These are phyloP conservation scores for Notodonta dromedarius DNA, from an alignment of 2,888 invertebrate species.

Conservation along the genomic window DNA sequence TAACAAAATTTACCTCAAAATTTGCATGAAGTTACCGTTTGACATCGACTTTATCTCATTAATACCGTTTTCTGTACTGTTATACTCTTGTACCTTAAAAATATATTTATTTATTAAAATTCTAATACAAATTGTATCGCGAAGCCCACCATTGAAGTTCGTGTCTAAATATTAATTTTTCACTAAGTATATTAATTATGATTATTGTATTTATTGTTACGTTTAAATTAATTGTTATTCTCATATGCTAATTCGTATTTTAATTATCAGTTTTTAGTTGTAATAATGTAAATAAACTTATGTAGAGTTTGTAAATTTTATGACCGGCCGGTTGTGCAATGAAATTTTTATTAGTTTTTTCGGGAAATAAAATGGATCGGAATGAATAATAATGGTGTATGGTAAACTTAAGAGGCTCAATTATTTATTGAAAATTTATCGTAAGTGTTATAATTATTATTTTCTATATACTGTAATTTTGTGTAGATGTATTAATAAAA, in stretches of 20 bases:
- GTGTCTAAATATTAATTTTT: conserved; percentile 30
- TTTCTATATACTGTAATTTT: conserved; percentile 15
- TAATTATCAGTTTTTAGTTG: conserved; percentile 31
- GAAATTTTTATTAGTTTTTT: conserved; percentile 56
- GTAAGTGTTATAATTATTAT: conserved; percentile 28
- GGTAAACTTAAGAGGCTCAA: conserved; percentile 65
- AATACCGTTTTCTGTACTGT: conserved; percentile 19
- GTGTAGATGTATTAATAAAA: conserved; percentile 11
- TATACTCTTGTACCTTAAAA: conserved; percentile 10
- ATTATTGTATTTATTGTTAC: conserved; percentile 12
- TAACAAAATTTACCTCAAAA: conserved; percentile 60
- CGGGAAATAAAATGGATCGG: conserved; percentile 45
- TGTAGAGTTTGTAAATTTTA: conserved; percentile 58
- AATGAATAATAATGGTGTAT: conserved; percentile 58
- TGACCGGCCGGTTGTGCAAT: conserved; percentile 82
- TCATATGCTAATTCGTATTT: conserved; percentile 35
- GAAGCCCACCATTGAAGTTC: conserved; percentile 36
- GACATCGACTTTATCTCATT: conserved; percentile 10
- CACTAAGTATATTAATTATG: conserved; percentile 14
- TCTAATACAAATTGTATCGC: conserved; percentile 15
- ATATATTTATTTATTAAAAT: conserved; percentile 25
- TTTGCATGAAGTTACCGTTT: conserved; percentile 24
- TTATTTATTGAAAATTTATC: conserved; percentile 51
- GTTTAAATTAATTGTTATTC: conserved; percentile 27
- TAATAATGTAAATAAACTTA: conserved; percentile 51